Conservation (phyloP, 2,113 vertebrate genomes). For the Noturus placidus region DNA sequence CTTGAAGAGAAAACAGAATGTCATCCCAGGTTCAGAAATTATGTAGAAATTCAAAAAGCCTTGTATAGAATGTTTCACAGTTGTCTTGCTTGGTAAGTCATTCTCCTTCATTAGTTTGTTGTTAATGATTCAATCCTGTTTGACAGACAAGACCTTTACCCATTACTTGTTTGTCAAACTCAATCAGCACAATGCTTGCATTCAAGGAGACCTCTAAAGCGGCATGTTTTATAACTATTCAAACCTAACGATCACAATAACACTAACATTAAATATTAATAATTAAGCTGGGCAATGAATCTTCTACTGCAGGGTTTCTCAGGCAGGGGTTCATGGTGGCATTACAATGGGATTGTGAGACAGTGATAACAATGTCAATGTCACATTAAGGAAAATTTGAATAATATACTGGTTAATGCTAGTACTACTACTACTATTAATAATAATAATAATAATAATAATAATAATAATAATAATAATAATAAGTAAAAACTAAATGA, state of each 20-base stretch:
- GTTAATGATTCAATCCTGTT: constrained; percentile 39
- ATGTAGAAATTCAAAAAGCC: not conserved
- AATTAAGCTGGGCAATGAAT: not conserved
- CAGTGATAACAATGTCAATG: not conserved
- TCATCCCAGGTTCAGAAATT: not conserved
- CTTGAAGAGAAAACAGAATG: not conserved
- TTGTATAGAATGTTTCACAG: not conserved
- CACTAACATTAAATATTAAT: not conserved
- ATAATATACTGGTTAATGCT: not conserved
- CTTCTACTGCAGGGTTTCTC: not conserved
- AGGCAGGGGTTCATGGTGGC: not conserved
- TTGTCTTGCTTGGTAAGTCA: not conserved
- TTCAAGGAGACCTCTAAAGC: not conserved
- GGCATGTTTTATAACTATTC: not conserved
- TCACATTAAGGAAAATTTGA: not conserved
- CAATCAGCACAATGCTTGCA: not conserved
- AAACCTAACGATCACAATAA: not conserved
- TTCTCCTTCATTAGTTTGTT: not conserved
- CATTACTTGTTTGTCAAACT: constrained; percentile 14
- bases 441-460: too few species aligned
- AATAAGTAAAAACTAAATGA: not conserved
- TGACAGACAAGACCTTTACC: constrained; percentile 29
- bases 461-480: too few species aligned
- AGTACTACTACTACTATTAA: too few species aligned
- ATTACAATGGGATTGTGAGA: not conserved